Conservation (phyloP, 2,888 invertebrate genomes). For the Clepsis dumicolana region DNA sequence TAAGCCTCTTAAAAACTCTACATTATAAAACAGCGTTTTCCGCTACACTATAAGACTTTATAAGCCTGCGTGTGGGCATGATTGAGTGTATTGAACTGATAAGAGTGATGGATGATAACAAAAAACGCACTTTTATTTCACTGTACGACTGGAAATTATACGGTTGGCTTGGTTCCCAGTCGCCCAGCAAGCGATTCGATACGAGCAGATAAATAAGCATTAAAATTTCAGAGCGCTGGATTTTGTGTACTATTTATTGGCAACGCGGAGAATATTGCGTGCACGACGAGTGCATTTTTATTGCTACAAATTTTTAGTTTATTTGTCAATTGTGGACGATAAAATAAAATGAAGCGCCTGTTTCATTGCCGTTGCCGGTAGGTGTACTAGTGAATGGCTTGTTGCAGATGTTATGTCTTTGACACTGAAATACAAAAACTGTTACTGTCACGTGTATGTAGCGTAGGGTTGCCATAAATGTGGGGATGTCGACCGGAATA, state of each 20-base stretch:
- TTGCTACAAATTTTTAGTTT: conserved; percentile 6
- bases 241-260: conserved; percentile 35
- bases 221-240: conserved; percentile 30
- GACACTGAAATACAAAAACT: too few species aligned
- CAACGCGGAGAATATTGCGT: conserved; percentile 27
- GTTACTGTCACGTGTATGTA: too few species aligned
- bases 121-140: conserved; percentile 27
- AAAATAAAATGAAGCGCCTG: neutral
- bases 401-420: too few species aligned
- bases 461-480: too few species aligned
- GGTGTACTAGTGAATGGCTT: too few species aligned
- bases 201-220: conserved; percentile 35
- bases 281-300: conserved; percentile 27
- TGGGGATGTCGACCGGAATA: too few species aligned
- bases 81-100: conserved; percentile 35
- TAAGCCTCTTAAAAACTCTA: neutral
- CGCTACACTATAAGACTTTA: conserved; percentile 9
- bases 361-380: too few species aligned
- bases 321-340: neutral
- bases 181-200: conserved; percentile 10
- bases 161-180: conserved; percentile 32
- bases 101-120: conserved; percentile 39
- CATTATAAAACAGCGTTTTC: neutral
- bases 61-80: conserved; percentile 28
- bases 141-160: conserved; percentile 1